Percentiles rank a stretch among this genome's conserved stretches.
Conservation (phyloP, 2,888 invertebrate species). For the Dromius quadrimaculatus region DNA sequence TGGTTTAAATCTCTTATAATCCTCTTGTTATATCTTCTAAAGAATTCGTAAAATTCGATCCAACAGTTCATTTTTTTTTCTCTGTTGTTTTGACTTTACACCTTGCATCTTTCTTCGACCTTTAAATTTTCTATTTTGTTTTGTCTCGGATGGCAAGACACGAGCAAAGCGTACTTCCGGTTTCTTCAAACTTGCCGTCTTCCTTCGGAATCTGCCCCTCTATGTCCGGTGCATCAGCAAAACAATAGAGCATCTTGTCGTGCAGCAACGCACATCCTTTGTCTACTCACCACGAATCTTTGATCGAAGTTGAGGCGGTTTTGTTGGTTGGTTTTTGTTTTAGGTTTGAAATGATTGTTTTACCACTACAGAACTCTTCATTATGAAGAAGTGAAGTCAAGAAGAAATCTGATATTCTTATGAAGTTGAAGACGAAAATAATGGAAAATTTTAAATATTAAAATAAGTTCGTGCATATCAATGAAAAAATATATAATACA, state of each 20-base stretch:
- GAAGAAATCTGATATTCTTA: constrained; percentile 6
- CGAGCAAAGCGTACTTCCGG: constrained; percentile 18
- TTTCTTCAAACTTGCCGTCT: neutral
- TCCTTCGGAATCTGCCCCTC: neutral
- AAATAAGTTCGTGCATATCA: too few relatives aligned
- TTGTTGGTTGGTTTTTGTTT: neutral
- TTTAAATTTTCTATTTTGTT: constrained; percentile 7
- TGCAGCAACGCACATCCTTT: constrained; percentile 25
- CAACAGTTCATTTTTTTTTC: neutral
- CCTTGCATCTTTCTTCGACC: too few relatives aligned
- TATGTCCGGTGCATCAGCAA: constrained; percentile 20
- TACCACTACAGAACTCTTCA: neutral
- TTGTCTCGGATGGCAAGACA: constrained; percentile 9
- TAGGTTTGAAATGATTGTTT: neutral
- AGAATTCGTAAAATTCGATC: too few relatives aligned
- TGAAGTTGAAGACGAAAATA: neutral
- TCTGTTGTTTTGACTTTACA: constrained; percentile 7
- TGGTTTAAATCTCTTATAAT: too few relatives aligned
- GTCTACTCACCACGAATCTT: neutral
- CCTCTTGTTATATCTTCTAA: too few relatives aligned
- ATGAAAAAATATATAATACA: too few relatives aligned
- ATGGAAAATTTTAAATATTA: neutral
- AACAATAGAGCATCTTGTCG: constrained; percentile 13
- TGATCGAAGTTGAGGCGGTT: neutral
- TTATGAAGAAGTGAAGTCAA: neutral